phyloP scores from a whole-genome alignment of 2,797 vertebrate species.

The Sebastes trivittatus region DNA sequence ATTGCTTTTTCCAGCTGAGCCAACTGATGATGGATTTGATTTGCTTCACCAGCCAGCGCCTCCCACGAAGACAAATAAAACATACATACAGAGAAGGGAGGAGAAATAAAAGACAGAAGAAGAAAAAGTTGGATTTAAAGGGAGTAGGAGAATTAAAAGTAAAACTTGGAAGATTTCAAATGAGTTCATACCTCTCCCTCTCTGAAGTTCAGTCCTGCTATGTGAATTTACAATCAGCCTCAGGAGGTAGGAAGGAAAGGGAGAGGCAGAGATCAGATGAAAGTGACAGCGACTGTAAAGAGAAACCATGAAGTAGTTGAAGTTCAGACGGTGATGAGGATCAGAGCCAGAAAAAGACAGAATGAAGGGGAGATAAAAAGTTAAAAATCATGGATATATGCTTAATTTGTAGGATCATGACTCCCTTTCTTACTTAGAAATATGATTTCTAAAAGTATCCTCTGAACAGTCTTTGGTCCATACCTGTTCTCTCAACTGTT shows the following conservation, averaged over 20 bases:
- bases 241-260: background rate
- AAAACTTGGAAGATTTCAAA: slow-evolving; percentile 1
- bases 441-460: too few species aligned
- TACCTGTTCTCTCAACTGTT: too few species aligned
- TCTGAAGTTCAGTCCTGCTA: slow-evolving; percentile 19
- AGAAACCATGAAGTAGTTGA: background rate
- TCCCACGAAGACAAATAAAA: background rate
- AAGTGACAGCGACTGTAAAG: slow-evolving; percentile 11
- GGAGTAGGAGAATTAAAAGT: background rate
- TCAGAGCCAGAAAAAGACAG: background rate
- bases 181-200: background rate
- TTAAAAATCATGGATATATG: background rate
- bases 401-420: background rate
- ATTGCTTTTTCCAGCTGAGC: background rate
- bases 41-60: background rate
- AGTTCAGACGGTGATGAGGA: background rate
- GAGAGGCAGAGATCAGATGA: background rate
- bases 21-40: background rate
- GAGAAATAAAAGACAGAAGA: background rate
- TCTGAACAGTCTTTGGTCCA: background rate
- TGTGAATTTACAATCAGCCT: slow-evolving; percentile 12
- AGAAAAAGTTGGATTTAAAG: background rate
- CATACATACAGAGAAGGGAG: background rate
- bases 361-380: background rate
- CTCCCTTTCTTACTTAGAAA: background rate